phyloP scores from a whole-genome alignment of 2,797 vertebrate genomes.

The Trichosurus vulpecula region DNA sequence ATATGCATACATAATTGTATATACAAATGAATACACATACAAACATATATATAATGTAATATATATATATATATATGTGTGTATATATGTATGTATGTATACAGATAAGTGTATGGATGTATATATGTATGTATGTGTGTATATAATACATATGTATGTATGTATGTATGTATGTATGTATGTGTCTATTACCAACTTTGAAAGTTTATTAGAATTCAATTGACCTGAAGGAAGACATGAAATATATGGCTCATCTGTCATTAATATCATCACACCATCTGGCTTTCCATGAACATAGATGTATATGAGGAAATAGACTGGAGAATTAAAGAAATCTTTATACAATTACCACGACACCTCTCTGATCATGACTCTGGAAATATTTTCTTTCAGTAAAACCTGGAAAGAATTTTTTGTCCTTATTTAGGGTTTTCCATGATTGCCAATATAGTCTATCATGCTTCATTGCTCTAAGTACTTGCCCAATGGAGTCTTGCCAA shows the following conservation, averaged over 20 bases:
- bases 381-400: conserved; percentile 54
- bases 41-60: too few species aligned
- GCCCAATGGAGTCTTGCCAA: not conserved
- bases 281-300: conserved; percentile 9
- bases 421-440: not conserved
- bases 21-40: too few species aligned
- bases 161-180: too few species aligned
- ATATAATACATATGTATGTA: too few species aligned
- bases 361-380: conserved; percentile 50
- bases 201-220: not conserved
- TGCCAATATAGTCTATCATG: not conserved
- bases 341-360: conserved; percentile 25
- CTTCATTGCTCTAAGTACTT: conserved; percentile 30
- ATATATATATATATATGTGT: too few species aligned
- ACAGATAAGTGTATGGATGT: too few species aligned
- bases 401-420: conserved; percentile 45
- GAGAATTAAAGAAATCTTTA: conserved; percentile 39
- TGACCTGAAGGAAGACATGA: not conserved
- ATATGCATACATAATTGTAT: too few species aligned
- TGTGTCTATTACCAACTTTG: not conserved
- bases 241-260: not conserved
- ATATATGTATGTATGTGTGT: too few species aligned
- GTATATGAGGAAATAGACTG: conserved; percentile 29
- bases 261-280: not conserved
- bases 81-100: too few species aligned